Base-by-base conservation (phyloP, 2,113 vertebrate species). In the Serinus canaria region DNA sequence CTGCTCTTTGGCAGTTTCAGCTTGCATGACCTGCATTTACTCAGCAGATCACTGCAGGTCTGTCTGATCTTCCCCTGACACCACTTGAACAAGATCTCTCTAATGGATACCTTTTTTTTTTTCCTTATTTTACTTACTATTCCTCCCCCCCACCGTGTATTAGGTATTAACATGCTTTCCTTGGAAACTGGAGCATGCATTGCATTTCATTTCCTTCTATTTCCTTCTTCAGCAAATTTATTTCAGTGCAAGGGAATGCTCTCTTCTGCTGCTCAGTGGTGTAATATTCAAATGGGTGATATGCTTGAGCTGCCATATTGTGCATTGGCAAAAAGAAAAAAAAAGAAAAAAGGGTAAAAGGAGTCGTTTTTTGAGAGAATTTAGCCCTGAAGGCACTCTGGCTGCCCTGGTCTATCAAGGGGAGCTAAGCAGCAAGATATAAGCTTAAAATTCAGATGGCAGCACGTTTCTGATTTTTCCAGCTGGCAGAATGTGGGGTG, bases 1-100 rank as follows among this genome's bases (percentile, higher is more conserved):
- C 93, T 94, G 91, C 95, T 94, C 82, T 87, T 83, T 86, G 92
- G 95, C 95, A 95, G 62, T 87, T 93, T 95, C 58, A 81, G 75
- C 75, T 94, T 60, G 58, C 95, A 92, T 89, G 94, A 79, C 78
- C 18, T 13, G 69, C 82, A 68, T 95, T 95, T 94, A 39, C 94
- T 94, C 93, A 84, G 87, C 91, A 95, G 62, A 91, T 95, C 80
- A 47, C 68, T 52, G 5, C 5, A 78, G 83, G 59, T 92, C 88
- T 59, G 89, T 81, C 94, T 96, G 78, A 88, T 95, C 90, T 92
- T 95, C 73, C 60, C 58, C 68, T 86, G 73, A 59, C 80, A 96
- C 67, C 55, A 60, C 69, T 94, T 78, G 76, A 89, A 83, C 44
- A 76, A 88, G 27, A 6, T 73, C 91, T 86, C 82, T 76, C 67